These are phyloP conservation scores for Mactra quadrangularis DNA, from an alignment of 1,140 invertebrate genomes.

Conservation along the genomic window DNA sequence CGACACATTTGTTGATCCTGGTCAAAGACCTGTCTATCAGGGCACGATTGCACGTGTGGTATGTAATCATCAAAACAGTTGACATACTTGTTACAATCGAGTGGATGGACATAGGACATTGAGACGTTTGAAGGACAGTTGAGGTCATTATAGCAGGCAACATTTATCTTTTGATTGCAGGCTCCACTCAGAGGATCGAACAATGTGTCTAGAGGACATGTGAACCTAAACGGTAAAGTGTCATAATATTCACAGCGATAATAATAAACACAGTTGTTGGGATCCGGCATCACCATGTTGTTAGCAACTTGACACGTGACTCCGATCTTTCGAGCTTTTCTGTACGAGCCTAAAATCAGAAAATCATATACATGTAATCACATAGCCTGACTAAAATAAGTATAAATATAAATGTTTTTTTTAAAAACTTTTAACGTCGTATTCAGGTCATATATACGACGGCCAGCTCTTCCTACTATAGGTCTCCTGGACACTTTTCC, in stretches of 20 bases:
- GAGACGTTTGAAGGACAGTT: constrained; percentile 55
- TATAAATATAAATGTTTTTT: neutral
- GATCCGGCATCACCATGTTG: constrained; percentile 57
- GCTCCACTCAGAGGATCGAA: constrained; percentile 61
- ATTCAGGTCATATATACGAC: too few species aligned
- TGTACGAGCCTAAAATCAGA: constrained; percentile 19
- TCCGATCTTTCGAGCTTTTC: constrained; percentile 8
- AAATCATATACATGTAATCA: neutral
- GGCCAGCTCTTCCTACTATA: too few species aligned
- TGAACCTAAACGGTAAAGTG: constrained; percentile 37
- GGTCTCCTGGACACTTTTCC: too few species aligned
- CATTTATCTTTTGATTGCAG: constrained; percentile 63
- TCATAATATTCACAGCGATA: constrained; percentile 62
- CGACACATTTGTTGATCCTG: constrained; percentile 48
- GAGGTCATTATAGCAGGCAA: constrained; percentile 65
- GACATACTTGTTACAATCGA: constrained; percentile 66
- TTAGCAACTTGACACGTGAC: constrained; percentile 42
- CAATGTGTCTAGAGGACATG: constrained; percentile 62
- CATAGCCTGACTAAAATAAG: neutral
- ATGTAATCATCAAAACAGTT: constrained; percentile 67
- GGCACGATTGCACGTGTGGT: constrained; percentile 67
- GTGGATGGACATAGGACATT: constrained; percentile 62
- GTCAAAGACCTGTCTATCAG: constrained; percentile 57
- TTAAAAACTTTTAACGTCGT: too few species aligned
- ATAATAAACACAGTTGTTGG: constrained; percentile 67